Conservation (phyloP, 2,797 vertebrate species). For the Scleropages formosus region DNA sequence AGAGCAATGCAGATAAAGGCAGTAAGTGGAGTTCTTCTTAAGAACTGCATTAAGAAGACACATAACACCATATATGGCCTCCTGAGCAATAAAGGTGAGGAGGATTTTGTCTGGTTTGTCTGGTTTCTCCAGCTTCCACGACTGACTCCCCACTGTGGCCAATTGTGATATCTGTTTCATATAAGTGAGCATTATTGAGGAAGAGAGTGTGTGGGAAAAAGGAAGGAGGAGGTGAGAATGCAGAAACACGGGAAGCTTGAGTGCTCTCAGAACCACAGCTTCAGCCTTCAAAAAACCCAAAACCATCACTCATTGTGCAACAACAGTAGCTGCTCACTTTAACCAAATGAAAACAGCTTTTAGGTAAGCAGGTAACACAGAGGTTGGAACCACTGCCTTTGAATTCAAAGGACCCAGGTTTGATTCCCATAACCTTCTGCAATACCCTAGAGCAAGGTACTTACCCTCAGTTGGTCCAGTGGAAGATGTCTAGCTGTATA, state of each 20-base stretch:
- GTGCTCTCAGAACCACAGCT: not conserved
- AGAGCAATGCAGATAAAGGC: not conserved
- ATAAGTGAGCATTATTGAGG: slow-evolving; percentile 24
- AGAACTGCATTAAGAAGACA: not conserved
- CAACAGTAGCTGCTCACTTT: not conserved
- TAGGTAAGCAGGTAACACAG: not conserved
- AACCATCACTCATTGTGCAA: not conserved
- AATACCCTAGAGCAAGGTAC: no score
- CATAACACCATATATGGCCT: slow-evolving; percentile 22
- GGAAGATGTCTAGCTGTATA: no score
- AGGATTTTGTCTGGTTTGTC: slow-evolving; percentile 26
- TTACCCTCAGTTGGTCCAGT: no score
- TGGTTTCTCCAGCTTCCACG: slow-evolving; percentile 29
- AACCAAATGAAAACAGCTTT: not conserved
- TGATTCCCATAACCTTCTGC: no score
- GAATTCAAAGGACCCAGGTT: no score
- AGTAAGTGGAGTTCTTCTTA: slow-evolving; percentile 5
- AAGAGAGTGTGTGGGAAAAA: slow-evolving; percentile 24
- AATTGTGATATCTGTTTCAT: slow-evolving; percentile 40
- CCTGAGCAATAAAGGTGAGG: not conserved
- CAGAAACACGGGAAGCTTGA: slow-evolving; percentile 18
- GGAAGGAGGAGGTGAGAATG: slow-evolving; percentile 18
- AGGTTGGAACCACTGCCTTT: not conserved
- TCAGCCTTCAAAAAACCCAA: slow-evolving; percentile 9
- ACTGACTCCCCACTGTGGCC: slow-evolving; percentile 38